These are phyloP conservation scores for Lissonota sp. DNA, from an alignment of 2,888 invertebrate genomes.

Conservation along the genomic window DNA sequence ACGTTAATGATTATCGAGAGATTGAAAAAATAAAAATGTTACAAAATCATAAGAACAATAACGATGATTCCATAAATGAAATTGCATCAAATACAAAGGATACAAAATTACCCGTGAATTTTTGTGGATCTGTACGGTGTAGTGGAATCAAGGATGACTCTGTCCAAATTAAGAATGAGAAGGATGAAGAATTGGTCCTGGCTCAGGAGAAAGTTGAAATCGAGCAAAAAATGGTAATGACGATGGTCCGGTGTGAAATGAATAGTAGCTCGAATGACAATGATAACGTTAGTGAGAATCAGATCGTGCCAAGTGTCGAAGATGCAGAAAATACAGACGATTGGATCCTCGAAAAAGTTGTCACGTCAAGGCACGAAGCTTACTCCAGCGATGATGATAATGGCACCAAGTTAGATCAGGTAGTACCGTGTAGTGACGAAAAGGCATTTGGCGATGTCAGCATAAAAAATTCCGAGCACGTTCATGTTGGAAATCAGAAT, in stretches of 20 bases:
- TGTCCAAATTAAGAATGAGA: constrained; percentile 16
- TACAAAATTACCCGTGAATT: not conserved
- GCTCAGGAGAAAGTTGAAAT: constrained; percentile 16
- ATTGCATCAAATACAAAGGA: not conserved
- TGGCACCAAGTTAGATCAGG: no score
- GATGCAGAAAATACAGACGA: no score
- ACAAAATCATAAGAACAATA: not conserved
- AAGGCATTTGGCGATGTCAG: constrained; percentile 87
- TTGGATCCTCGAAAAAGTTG: no score
- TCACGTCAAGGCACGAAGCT: no score
- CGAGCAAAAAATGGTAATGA: constrained; percentile 47
- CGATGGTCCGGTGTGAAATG: constrained; percentile 56
- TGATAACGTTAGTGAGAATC: constrained; percentile 9
- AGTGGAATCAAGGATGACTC: constrained; percentile 68
- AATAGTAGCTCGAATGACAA: constrained; percentile 48
- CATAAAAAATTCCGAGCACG: constrained; percentile 89
- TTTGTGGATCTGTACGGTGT: constrained; percentile 67
- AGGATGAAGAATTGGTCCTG: constrained; percentile 35
- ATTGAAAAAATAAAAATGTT: not conserved
- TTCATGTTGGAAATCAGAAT: constrained; percentile 91
- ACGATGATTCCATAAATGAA: not conserved
- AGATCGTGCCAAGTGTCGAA: constrained; percentile 70
- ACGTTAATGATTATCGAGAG: constrained; percentile 6
- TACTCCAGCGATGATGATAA: no score
- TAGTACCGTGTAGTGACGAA: constrained; percentile 58